These are phyloP conservation scores for Listronotus oregonensis DNA, from an alignment of 1,140 invertebrate species.

Conservation along the genomic window DNA sequence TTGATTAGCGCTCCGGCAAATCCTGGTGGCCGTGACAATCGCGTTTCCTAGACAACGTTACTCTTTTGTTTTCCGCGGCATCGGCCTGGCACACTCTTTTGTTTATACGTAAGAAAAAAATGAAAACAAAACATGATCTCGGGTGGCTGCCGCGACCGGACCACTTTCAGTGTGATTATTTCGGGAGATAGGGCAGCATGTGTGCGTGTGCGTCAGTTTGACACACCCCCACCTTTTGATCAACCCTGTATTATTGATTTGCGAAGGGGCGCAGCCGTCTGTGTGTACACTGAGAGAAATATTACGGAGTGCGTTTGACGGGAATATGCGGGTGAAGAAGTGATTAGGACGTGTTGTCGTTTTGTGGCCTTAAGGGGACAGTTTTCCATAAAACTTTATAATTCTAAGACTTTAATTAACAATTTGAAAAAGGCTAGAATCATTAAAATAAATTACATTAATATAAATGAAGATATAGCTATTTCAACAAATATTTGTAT, in stretches of 20 bases:
- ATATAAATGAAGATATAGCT: too few relatives aligned
- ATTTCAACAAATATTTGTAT: too few relatives aligned
- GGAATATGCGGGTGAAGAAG: too few relatives aligned
- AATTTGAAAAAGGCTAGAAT: too few relatives aligned
- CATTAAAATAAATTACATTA: too few relatives aligned
- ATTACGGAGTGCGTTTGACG: too few relatives aligned
- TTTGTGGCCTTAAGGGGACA: too few relatives aligned
- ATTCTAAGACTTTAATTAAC: too few relatives aligned
- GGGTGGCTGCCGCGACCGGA: constrained; percentile 6
- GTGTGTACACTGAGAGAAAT: neutral
- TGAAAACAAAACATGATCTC: neutral
- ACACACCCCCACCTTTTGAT: constrained; percentile 29
- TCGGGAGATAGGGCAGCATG: neutral
- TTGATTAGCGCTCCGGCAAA: neutral
- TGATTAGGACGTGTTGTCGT: too few relatives aligned
- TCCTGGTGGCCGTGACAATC: neutral
- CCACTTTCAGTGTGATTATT: constrained; percentile 4
- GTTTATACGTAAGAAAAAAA: constrained; percentile 3
- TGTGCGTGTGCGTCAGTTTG: constrained; percentile 14
- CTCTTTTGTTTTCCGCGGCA: too few relatives aligned
- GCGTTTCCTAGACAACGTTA: neutral
- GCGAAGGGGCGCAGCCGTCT: constrained; percentile 27
- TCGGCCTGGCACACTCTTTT: neutral
- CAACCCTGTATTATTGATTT: constrained; percentile 31
- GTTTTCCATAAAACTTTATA: too few relatives aligned